Conservation (phyloP, 1,140 invertebrate genomes). For the Galleria mellonella region DNA sequence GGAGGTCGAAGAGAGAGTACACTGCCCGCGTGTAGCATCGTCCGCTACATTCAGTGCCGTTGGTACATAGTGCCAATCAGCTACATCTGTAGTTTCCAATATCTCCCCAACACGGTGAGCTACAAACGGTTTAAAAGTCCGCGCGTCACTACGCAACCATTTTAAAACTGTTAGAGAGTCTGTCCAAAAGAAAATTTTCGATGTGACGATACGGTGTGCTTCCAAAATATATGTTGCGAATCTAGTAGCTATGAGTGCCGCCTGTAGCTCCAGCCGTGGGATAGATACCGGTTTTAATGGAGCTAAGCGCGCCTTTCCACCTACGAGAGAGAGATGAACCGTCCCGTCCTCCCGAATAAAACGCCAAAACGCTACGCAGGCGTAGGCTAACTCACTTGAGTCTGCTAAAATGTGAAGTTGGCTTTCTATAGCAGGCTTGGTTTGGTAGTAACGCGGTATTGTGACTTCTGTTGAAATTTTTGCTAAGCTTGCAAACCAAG, state of each 20-base stretch:
- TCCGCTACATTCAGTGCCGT: not conserved
- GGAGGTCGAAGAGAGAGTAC: not conserved
- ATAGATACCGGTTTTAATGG: constrained; percentile 16
- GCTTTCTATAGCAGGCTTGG: not conserved
- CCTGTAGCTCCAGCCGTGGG: constrained; percentile 20
- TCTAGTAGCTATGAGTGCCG: constrained; percentile 4
- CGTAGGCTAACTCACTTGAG: constrained; percentile 4
- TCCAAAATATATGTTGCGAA: not conserved
- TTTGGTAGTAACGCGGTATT: not conserved
- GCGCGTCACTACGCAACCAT: constrained; percentile 25
- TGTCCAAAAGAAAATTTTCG: constrained; percentile 13
- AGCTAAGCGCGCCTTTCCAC: constrained; percentile 6
- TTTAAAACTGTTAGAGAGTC: constrained; percentile 21
- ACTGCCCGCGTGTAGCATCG: not conserved
- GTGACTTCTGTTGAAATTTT: not conserved
- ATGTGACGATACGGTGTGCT: not conserved
- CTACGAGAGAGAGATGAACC: not conserved
- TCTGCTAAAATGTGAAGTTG: constrained; percentile 5
- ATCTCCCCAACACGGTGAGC: constrained; percentile 27
- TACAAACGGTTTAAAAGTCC: constrained; percentile 24
- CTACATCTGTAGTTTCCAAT: constrained; percentile 9
- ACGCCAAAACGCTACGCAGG: constrained; percentile 4
- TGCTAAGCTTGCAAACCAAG: constrained; percentile 1
- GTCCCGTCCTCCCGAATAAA: not conserved
- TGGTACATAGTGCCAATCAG: constrained; percentile 15